Evolutionary conservation across 2,888 invertebrate species (phyloP).

Genomic region (Drosophila nr. perissopoda): DNA sequence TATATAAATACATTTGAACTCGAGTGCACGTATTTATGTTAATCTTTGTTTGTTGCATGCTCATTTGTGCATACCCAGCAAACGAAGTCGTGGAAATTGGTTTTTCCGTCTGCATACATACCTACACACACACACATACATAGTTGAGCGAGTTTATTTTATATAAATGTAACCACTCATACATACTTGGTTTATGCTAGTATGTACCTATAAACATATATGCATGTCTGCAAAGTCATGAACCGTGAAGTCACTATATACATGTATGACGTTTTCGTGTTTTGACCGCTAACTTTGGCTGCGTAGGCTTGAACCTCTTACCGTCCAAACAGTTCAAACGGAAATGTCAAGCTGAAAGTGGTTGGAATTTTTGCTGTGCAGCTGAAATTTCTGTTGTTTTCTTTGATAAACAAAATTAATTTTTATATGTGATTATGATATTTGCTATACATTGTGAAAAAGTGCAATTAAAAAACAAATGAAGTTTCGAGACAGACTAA

Average conservation of each 20-base stretch:
- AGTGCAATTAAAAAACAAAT: slow-evolving; percentile 44
- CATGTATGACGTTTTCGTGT: background rate
- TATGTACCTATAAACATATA: background rate
- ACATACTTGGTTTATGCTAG: background rate
- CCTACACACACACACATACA: background rate
- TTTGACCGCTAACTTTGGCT: slow-evolving; percentile 20
- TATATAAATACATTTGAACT: background rate
- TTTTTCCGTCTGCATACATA: background rate
- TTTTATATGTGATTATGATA: background rate
- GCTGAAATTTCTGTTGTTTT: background rate
- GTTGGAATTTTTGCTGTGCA: slow-evolving; percentile 1
- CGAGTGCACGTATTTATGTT: background rate
- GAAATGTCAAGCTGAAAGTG: slow-evolving; percentile 18
- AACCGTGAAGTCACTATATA: slow-evolving; percentile 51
- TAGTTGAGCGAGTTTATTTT: background rate
- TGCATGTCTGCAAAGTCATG: slow-evolving; percentile 23
- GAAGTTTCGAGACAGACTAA: slow-evolving; percentile 67
- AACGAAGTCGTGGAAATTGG: background rate
- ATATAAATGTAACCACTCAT: background rate
- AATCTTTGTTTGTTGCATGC: background rate
- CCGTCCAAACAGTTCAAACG: slow-evolving; percentile 36
- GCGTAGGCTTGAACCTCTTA: slow-evolving; percentile 28
- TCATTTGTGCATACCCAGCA: background rate
- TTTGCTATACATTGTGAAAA: background rate
- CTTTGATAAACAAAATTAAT: slow-evolving; percentile 14